Percentiles rank a stretch among this genome's conserved stretches.
These are phyloP conservation scores for Tigriopus japonicus DNA, from an alignment of 1,140 invertebrate genomes.

Conservation along the genomic window DNA sequence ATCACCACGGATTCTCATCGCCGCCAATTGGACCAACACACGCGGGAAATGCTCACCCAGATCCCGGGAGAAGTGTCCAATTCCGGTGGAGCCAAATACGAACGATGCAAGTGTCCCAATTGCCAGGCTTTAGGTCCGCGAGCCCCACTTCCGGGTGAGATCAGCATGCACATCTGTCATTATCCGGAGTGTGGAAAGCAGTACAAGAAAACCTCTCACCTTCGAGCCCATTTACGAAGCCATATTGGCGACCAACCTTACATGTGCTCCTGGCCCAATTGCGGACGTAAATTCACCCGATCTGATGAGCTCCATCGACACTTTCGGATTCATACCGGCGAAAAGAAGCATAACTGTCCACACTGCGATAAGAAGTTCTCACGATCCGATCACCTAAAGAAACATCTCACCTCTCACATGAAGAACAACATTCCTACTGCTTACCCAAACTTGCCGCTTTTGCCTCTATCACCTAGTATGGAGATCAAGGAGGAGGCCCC, in stretches of 20 bases:
- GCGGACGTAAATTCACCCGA: conserved; percentile 76
- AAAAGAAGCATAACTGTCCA: conserved; percentile 65
- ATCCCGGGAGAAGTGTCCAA: too few relatives aligned
- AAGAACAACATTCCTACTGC: conserved; percentile 31
- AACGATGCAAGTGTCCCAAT: neutral
- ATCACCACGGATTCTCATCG: too few relatives aligned
- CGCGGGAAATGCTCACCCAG: too few relatives aligned
- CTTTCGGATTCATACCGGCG: conserved; percentile 53
- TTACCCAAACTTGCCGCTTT: too few relatives aligned
- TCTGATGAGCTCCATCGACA: conserved; percentile 77
- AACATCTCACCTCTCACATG: conserved; percentile 40
- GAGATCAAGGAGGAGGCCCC: too few relatives aligned
- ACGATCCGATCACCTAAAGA: conserved; percentile 69
- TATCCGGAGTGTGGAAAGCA: conserved; percentile 39
- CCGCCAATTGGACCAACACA: too few relatives aligned
- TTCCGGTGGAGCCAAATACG: neutral
- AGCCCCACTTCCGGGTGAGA: conserved; percentile 21
- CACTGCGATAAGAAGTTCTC: conserved; percentile 69
- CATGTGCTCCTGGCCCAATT: conserved; percentile 66
- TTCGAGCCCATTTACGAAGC: conserved; percentile 75
- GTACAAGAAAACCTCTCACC: conserved; percentile 72
- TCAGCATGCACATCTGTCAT: conserved; percentile 40
- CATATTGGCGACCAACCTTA: conserved; percentile 92
- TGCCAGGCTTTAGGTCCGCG: conserved; percentile 16
- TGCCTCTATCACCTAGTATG: too few relatives aligned